These are phyloP conservation scores for Brachionus asplanchnoidis DNA, from an alignment of 1,140 invertebrate genomes.

Conservation along the genomic window DNA sequence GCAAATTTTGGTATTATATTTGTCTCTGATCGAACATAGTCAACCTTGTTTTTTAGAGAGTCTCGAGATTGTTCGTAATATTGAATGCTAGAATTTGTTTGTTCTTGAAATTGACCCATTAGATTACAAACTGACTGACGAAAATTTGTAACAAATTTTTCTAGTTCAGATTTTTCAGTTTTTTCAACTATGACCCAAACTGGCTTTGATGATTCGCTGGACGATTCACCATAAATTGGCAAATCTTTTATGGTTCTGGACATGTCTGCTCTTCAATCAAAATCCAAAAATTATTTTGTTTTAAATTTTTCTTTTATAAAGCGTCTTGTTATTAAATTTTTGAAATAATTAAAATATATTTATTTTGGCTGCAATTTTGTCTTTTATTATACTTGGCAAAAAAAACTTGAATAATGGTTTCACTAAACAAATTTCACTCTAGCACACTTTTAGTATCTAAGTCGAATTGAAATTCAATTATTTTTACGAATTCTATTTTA, in stretches of 20 bases:
- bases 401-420: background rate
- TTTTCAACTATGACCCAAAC: background rate
- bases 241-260: conserved; percentile 1
- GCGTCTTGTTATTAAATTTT: background rate
- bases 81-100: background rate
- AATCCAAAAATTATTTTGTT: background rate
- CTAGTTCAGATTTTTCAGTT: background rate
- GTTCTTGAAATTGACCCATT: background rate
- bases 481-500: no score
- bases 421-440: no score
- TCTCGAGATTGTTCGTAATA: background rate
- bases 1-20: conserved; percentile 29
- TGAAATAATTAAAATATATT: background rate
- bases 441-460: no score
- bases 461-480: no score
- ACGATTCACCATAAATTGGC: conserved; percentile 6
- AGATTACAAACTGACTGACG: background rate
- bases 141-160: background rate
- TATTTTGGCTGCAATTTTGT: background rate
- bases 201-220: background rate
- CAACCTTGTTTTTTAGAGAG: background rate
- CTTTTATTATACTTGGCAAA: background rate
- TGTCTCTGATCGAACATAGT: conserved; percentile 32
- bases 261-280: background rate
- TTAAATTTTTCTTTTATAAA: background rate